A percentile compares a stretch with the other conserved stretches of the same genome.
These are phyloP conservation scores for Cheilosia urbana DNA, from an alignment of 2,888 invertebrate species.

Conservation along the genomic window DNA sequence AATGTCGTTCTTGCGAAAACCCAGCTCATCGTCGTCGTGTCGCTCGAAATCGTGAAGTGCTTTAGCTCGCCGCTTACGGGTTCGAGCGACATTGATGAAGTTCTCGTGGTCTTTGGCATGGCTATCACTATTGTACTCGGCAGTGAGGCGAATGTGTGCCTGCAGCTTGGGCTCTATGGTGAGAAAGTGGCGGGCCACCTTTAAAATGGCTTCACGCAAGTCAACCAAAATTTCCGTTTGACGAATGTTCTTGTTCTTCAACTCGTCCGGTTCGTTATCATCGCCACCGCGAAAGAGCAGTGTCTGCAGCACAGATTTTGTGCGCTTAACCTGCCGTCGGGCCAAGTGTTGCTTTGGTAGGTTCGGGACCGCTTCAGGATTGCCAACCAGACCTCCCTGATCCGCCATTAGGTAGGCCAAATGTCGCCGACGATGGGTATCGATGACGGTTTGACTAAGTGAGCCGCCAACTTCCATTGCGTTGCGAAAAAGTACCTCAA, in stretches of 20 bases:
- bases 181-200: constrained; percentile 96
- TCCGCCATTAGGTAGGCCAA: constrained; percentile 98
- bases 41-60: constrained; percentile 98
- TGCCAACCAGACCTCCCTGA: constrained; percentile 95
- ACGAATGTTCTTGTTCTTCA: constrained; percentile 97
- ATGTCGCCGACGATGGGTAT: constrained; percentile 95
- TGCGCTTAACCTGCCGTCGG: constrained; percentile 94
- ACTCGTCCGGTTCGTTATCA: constrained; percentile 88
- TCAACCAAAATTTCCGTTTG: constrained; percentile 99
- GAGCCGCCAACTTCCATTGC: constrained; percentile 91
- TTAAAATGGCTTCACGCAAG: constrained; percentile 96
- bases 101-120: constrained; percentile 97
- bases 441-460: constrained; percentile 89
- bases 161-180: constrained; percentile 94
- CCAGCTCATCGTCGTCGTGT: constrained; percentile 98
- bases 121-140: constrained; percentile 98
- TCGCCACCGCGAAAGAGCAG: constrained; percentile 93
- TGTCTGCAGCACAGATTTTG: constrained; percentile 94
- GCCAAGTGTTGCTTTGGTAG: constrained; percentile 96
- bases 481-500: constrained; percentile 90
- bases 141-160: constrained; percentile 91
- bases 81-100: constrained; percentile 96
- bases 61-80: constrained; percentile 95
- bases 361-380: constrained; percentile 94
- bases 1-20: constrained; percentile 99